A percentile compares a stretch with the other conserved stretches of the same genome.
phyloP scores from a whole-genome alignment of 1,140 invertebrate species.

The Alviniconcha marisindica region DNA sequence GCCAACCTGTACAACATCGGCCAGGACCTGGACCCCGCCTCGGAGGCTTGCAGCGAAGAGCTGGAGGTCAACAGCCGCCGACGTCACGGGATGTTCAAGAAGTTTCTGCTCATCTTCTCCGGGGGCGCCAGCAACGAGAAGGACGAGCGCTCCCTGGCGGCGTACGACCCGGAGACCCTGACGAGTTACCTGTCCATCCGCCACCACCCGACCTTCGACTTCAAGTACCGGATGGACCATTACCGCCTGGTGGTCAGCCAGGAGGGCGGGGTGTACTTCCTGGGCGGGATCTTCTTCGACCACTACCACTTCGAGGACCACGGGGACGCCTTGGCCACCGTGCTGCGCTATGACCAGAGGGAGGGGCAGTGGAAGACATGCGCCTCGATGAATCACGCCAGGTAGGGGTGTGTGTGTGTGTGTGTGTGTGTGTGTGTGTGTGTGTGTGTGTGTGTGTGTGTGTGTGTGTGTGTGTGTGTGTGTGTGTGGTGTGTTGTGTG shows the following conservation, averaged over 20 bases:
- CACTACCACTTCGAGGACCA: conserved; percentile 61
- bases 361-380: conserved; percentile 50
- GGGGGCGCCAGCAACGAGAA: conserved; percentile 53
- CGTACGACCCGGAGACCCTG: conserved; percentile 63
- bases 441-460: too few species aligned
- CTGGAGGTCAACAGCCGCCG: conserved; percentile 42
- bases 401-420: conserved; percentile 35
- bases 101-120: conserved; percentile 64
- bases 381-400: conserved; percentile 47
- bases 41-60: conserved; percentile 12
- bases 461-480: too few species aligned
- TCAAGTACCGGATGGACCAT: conserved; percentile 64
- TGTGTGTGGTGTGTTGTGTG: too few species aligned
- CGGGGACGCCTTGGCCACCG: conserved; percentile 52
- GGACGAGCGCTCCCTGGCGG: conserved; percentile 54
- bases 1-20: conserved; percentile 49
- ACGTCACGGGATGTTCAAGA: conserved; percentile 66
- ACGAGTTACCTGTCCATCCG: conserved; percentile 62
- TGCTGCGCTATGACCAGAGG: conserved; percentile 59
- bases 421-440: too few species aligned
- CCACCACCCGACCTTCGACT: conserved; percentile 67
- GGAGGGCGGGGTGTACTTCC: conserved; percentile 57
- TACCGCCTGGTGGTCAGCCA: conserved; percentile 55
- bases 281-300: conserved; percentile 70
- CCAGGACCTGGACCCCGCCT: conserved; percentile 23